Base-by-base conservation (phyloP, 2,113 vertebrate genomes). In the Puffinus mauretanicus region DNA sequence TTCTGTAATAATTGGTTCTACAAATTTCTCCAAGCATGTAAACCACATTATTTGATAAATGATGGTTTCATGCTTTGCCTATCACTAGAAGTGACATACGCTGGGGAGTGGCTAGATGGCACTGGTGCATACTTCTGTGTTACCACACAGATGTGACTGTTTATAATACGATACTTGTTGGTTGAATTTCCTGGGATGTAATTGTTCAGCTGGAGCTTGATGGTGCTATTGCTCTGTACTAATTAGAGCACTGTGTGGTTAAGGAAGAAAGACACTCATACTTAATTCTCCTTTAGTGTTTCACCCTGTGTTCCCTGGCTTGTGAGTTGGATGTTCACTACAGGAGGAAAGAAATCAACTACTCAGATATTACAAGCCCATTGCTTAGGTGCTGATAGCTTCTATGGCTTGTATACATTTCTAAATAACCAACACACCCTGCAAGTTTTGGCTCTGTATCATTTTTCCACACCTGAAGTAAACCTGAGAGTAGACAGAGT, bases 181-280 rank as follows among this genome's bases (percentile, higher is more conserved):
- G 90, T 92, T 75, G 71, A 9, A 64, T 90, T 95, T 93, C 60
- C 72, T 88, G 82, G 76, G 46, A 51, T 90, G 79, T 44, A 96
- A 55, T 58, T 92, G 94, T 93, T 96, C 82, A 64, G 71, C 90
- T 88, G 90, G 96, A 96, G 95, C 96, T 92, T 94, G 96, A 96
- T 94, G 95, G 93, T 96, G 96, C 95, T 97, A 86, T 97, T 97
- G 95, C 92, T 96, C 92, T 96, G 92, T 36, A 66, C 71, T 96
- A 90, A 95, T 97, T 94, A 90, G 14, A 88, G 26, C 36, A 77
- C 36, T 4, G 14, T 55, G 44, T n/a, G 54, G 29, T 70, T 79
- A 69, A 69, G 32, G 64, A 83, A 93, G 83, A 83, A 40, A 52
- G 30, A 34, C 22, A 52, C 13, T 69, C 17, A 7, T 16, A 34